phyloP scores from a whole-genome alignment of 2,113 vertebrate genomes.

The Cnemophilus loriae region DNA sequence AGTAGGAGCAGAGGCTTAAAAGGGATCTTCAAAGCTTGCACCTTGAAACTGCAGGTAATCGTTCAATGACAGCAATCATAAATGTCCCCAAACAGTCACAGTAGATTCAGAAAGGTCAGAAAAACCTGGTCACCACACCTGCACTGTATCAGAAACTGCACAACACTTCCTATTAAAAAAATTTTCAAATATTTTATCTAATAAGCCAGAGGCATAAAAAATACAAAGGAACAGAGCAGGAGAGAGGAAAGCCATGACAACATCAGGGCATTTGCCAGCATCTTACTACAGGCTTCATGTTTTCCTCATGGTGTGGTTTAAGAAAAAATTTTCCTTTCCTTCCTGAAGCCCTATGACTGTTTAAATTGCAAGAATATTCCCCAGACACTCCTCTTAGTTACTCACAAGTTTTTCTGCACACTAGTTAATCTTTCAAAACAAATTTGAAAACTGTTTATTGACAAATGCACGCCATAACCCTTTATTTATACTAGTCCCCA shows the following conservation, averaged over 20 bases:
- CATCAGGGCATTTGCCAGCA: background rate
- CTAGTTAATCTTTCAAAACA: background rate
- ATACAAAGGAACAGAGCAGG: background rate
- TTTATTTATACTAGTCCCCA: background rate
- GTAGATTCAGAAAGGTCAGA: background rate
- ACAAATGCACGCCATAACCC: background rate
- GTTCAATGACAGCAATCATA: background rate
- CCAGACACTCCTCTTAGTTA: background rate
- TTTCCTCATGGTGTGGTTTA: background rate
- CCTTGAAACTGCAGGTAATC: background rate
- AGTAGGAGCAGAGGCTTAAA: background rate
- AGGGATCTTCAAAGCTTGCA: background rate
- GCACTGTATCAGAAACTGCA: background rate
- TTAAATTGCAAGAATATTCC: background rate
- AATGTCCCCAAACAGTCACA: background rate
- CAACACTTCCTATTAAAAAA: background rate
- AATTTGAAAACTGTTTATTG: background rate
- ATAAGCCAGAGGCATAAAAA: background rate
- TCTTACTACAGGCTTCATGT: background rate
- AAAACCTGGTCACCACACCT: background rate
- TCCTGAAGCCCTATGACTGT: background rate
- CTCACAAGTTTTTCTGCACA: background rate
- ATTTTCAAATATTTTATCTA: background rate
- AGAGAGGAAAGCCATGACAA: background rate
- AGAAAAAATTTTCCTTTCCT: background rate